These are phyloP conservation scores for Melanogrammus aeglefinus DNA, from an alignment of 2,797 vertebrate species.

Conservation along the genomic window DNA sequence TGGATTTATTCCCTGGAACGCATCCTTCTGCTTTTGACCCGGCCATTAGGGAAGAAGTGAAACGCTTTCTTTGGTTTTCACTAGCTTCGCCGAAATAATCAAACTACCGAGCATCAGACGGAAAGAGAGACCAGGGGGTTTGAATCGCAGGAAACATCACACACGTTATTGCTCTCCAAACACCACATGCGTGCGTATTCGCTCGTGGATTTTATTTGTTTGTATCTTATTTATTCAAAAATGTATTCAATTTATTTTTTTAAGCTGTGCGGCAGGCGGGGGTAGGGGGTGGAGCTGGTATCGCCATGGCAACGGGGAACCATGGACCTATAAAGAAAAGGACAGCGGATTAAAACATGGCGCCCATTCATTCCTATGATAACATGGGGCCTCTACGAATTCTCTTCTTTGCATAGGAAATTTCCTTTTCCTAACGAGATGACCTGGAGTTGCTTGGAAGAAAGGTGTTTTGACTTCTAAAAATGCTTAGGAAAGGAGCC, in stretches of 20 bases:
- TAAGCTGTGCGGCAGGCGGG: conserved; percentile 6
- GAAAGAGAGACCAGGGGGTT: not conserved
- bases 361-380: too few species aligned
- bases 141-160: not conserved
- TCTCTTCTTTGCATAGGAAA: too few species aligned
- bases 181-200: not conserved
- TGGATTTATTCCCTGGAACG: too few species aligned
- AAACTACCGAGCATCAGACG: not conserved
- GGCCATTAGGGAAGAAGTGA: too few species aligned
- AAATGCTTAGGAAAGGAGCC: too few species aligned
- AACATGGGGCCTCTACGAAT: too few species aligned
- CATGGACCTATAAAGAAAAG: too few species aligned
- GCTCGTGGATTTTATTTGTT: conserved; percentile 3
- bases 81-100: not conserved
- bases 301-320: conserved; percentile 6
- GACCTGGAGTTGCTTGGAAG: too few species aligned
- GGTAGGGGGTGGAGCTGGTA: not conserved
- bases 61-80: not conserved
- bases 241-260: conserved; percentile 5
- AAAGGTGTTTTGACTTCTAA: too few species aligned
- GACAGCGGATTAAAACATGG: too few species aligned
- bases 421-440: too few species aligned
- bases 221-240: conserved; percentile 24
- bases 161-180: not conserved
- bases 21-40: too few species aligned